Conservation (phyloP, 2,888 invertebrate species). For the Mechanitis mazaeus region DNA sequence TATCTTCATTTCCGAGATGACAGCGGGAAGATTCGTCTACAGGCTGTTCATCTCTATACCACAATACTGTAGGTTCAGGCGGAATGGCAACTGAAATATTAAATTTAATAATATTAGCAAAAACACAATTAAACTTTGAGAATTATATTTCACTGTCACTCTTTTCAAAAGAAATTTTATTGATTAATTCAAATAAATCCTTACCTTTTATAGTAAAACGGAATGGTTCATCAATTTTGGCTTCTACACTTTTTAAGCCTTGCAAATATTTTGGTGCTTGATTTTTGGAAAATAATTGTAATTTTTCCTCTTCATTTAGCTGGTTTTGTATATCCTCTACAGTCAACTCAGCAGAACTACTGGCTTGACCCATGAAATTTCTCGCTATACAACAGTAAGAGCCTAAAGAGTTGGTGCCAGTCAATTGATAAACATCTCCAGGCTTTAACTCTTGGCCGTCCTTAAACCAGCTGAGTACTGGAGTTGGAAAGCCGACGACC, state of each 20-base stretch:
- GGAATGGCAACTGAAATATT: slow-evolving; percentile 81
- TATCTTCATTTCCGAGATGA: slow-evolving; percentile 80
- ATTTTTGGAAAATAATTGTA: slow-evolving; percentile 84
- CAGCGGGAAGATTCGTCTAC: slow-evolving; percentile 82
- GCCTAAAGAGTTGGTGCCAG: slow-evolving; percentile 91
- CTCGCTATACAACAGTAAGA: slow-evolving; percentile 92
- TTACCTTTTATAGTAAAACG: slow-evolving; percentile 87
- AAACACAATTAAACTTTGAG: background rate
- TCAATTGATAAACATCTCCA: slow-evolving; percentile 93
- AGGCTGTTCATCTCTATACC: slow-evolving; percentile 92
- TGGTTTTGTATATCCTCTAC: slow-evolving; percentile 94
- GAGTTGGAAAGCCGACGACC: slow-evolving; percentile 94
- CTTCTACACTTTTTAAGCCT: slow-evolving; percentile 88
- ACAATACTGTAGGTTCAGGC: slow-evolving; percentile 87
- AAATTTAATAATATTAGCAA: slow-evolving; percentile 10
- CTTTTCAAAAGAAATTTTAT: too few relatives aligned
- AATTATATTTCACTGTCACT: too few relatives aligned
- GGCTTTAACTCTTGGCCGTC: slow-evolving; percentile 94
- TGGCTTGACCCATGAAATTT: slow-evolving; percentile 94
- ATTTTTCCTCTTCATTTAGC: slow-evolving; percentile 89
- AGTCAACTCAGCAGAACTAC: slow-evolving; percentile 90
- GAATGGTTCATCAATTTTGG: slow-evolving; percentile 88
- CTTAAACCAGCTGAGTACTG: slow-evolving; percentile 92
- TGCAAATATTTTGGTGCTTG: slow-evolving; percentile 90
- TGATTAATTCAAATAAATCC: background rate